Percentiles rank a stretch among this genome's conserved stretches.
Conservation (phyloP, 1,140 invertebrate species). For the Chironomus tepperi region DNA sequence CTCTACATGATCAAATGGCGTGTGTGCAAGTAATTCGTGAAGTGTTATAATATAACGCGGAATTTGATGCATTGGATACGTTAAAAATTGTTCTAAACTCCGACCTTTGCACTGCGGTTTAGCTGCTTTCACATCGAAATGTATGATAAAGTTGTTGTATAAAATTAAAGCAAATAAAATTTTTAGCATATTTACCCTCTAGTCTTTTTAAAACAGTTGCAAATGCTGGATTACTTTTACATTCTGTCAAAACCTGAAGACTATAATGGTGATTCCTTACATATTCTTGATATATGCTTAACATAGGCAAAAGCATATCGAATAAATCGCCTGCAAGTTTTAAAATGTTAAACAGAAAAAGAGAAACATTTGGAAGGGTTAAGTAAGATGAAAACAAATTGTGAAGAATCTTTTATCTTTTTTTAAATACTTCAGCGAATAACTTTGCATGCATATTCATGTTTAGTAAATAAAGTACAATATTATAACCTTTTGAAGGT, state of each 20-base stretch:
- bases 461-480: no score
- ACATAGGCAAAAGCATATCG: slow-evolving; percentile 88
- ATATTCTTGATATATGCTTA: slow-evolving; percentile 91
- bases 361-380: background rate
- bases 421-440: no score
- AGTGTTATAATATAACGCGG: slow-evolving; percentile 87
- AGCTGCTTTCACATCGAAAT: slow-evolving; percentile 39
- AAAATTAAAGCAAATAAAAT: background rate
- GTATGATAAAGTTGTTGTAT: background rate
- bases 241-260: slow-evolving; percentile 88
- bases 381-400: no score
- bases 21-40: slow-evolving; percentile 84
- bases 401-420: no score
- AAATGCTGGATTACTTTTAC: slow-evolving; percentile 73
- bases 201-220: slow-evolving; percentile 68
- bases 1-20: slow-evolving; percentile 92
- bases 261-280: slow-evolving; percentile 90
- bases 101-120: slow-evolving; percentile 78
- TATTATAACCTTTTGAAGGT: no score
- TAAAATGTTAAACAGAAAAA: background rate
- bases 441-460: no score
- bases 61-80: slow-evolving; percentile 93
- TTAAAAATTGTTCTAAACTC: slow-evolving; percentile 82
- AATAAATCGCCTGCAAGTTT: slow-evolving; percentile 72
- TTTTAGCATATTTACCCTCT: slow-evolving; percentile 42